Evolutionary conservation across 2,797 vertebrate genomes (phyloP).

Genomic region (Danio choprae): DNA sequence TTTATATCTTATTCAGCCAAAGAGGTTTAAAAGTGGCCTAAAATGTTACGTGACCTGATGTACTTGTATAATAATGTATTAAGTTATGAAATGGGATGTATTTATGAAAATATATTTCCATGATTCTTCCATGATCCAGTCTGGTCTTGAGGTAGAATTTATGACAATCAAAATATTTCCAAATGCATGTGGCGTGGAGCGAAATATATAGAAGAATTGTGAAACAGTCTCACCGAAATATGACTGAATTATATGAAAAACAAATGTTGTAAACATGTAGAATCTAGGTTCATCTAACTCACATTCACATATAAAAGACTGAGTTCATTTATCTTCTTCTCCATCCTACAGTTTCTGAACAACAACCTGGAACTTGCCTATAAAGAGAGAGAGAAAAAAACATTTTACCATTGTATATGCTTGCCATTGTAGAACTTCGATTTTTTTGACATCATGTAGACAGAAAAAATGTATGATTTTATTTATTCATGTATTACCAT

Average conservation of each 20-base stretch:
- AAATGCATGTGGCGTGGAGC: background rate
- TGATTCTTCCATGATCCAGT: background rate
- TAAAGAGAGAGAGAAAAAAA: conserved; percentile 13
- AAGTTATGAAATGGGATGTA: background rate
- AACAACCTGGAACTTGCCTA: conserved; percentile 88
- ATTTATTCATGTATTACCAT: too few relatives aligned
- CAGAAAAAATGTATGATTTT: background rate
- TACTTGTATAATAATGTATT: background rate
- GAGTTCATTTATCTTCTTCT: background rate
- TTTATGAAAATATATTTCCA: background rate
- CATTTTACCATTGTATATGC: background rate
- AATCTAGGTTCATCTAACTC: conserved; percentile 30
- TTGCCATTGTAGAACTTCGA: background rate
- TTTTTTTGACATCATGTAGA: background rate
- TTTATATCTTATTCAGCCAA: background rate
- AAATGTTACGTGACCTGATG: background rate
- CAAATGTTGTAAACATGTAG: conserved; percentile 46
- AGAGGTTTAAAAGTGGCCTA: background rate
- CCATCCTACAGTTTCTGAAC: conserved; percentile 78
- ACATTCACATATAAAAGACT: conserved; percentile 52
- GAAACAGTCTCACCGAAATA: background rate
- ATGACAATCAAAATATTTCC: background rate
- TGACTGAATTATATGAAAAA: conserved; percentile 35
- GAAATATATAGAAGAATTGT: background rate
- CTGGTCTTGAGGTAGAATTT: background rate